Conservation (phyloP, 2,797 vertebrate species). For the Sciurus vulgaris region DNA sequence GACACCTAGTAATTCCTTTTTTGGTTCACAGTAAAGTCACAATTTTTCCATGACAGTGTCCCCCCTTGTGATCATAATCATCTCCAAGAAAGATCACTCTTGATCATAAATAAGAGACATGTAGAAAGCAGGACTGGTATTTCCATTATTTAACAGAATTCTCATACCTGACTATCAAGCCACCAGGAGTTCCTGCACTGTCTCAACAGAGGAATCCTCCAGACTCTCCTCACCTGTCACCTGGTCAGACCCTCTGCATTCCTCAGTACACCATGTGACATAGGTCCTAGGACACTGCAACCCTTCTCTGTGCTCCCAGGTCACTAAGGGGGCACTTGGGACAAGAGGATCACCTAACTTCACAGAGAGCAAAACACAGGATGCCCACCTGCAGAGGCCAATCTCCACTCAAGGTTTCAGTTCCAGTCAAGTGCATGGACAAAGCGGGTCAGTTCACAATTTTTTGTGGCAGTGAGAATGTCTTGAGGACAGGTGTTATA, state of each 20-base stretch:
- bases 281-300: not conserved
- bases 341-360: not conserved
- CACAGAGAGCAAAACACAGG: not conserved
- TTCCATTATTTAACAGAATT: not conserved
- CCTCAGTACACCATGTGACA: not conserved
- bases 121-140: not conserved
- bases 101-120: not conserved
- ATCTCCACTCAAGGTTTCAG: not conserved
- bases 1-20: not conserved
- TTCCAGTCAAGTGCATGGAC: not conserved
- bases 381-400: not conserved
- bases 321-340: not conserved
- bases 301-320: not conserved
- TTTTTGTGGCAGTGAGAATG: not conserved
- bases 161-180: not conserved
- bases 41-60: not conserved
- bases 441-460: not conserved
- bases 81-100: not conserved
- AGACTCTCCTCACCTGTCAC: not conserved
- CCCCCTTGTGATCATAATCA: not conserved
- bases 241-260: not conserved
- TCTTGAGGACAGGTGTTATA: not conserved
- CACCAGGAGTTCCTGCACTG: not conserved
- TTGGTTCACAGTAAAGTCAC: not conserved
- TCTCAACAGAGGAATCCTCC: not conserved